A percentile compares a stretch with the other conserved stretches of the same genome.
Evolutionary conservation across 2,888 invertebrate species (phyloP).

Genomic region (Hydroisotoma schaefferi): DNA sequence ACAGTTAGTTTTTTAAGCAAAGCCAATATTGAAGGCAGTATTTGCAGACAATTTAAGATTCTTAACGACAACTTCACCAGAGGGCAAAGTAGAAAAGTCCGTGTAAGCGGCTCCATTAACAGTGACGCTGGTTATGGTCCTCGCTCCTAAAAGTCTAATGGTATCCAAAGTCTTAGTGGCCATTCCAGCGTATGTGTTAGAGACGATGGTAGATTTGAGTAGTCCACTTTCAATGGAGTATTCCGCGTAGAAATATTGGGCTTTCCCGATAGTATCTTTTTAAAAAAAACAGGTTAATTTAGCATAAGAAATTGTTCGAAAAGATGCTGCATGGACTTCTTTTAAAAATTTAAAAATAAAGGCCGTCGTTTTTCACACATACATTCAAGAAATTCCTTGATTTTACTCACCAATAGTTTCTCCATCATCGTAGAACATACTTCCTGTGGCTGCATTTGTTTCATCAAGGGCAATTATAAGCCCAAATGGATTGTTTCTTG

Average conservation of each 20-base stretch:
- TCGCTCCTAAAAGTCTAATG: constrained; percentile 38
- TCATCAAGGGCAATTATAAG: constrained; percentile 62
- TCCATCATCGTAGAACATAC: constrained; percentile 78
- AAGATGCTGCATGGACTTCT: too few relatives aligned
- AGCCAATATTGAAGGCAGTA: not conserved
- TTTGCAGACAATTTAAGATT: constrained; percentile 16
- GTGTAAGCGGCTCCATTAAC: constrained; percentile 35
- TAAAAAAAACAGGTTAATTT: constrained; percentile 1
- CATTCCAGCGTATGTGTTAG: constrained; percentile 40
- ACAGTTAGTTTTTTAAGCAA: constrained; percentile 7
- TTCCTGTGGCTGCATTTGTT: constrained; percentile 59
- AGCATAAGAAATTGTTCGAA: not conserved
- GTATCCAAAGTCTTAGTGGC: constrained; percentile 19
- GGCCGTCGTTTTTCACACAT: too few relatives aligned
- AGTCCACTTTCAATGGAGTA: constrained; percentile 19
- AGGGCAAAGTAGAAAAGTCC: constrained; percentile 18
- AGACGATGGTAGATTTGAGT: constrained; percentile 15
- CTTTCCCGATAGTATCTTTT: constrained; percentile 38
- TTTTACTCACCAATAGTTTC: constrained; percentile 62
- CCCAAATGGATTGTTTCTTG: constrained; percentile 63
- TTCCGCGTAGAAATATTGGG: constrained; percentile 34
- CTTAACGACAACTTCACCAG: constrained; percentile 38
- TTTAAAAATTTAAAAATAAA: too few relatives aligned
- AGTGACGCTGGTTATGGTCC: constrained; percentile 18
- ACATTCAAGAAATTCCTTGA: not conserved